These are phyloP conservation scores for Paraplagusia blochii DNA, from an alignment of 2,113 vertebrate species.

Conservation along the genomic window DNA sequence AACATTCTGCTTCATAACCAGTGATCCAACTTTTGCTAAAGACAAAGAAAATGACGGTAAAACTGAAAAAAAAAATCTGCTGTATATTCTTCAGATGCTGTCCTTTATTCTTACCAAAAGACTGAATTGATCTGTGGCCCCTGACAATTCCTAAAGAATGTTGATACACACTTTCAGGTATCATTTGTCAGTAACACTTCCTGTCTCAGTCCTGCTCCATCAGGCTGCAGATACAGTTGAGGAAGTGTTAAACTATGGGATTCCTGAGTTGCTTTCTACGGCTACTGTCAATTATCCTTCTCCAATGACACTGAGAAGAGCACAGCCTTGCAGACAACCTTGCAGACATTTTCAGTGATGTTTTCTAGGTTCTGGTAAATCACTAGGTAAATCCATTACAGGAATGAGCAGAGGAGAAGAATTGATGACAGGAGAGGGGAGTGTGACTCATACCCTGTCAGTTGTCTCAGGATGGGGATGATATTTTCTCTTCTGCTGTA, in stretches of 20 bases:
- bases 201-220: not conserved
- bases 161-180: not conserved
- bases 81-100: no score
- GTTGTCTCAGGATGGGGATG: constrained; percentile 6
- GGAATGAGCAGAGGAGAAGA: not conserved
- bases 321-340: constrained; percentile 6
- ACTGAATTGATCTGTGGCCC: not conserved
- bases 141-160: not conserved
- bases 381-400: constrained; percentile 19
- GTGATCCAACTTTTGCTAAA: no score
- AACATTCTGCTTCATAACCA: no score
- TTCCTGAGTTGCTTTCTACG: constrained; percentile 22
- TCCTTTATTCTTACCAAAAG: no score
- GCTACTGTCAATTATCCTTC: not conserved
- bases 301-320: constrained; percentile 9
- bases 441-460: constrained; percentile 4
- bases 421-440: not conserved
- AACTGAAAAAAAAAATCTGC: no score
- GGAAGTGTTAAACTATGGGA: constrained; percentile 8
- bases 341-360: constrained; percentile 16
- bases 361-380: constrained; percentile 3
- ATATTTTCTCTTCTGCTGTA: constrained; percentile 8
- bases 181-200: not conserved
- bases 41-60: no score
- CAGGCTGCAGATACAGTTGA: constrained; percentile 4